Conservation (phyloP, 2,888 invertebrate species). For the Allophyes oxyacanthae region DNA sequence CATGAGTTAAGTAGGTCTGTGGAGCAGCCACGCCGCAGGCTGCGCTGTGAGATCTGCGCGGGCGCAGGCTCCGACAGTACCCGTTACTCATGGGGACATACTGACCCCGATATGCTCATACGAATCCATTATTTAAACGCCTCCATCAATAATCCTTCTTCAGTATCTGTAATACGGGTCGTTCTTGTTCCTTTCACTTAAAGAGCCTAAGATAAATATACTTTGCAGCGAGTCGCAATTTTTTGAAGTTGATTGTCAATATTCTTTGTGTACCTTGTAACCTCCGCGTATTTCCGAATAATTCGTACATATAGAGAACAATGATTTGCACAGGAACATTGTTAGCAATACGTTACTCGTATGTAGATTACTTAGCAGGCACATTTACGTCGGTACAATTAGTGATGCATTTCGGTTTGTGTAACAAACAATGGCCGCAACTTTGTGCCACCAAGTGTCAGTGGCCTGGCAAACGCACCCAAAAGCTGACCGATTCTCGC, state of each 20-base stretch:
- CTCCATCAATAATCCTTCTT: conserved; percentile 57
- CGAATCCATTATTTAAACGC: conserved; percentile 67
- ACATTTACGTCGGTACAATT: conserved; percentile 42
- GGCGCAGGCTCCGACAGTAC: conserved; percentile 75
- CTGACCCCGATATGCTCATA: conserved; percentile 80
- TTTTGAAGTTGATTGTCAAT: conserved; percentile 48
- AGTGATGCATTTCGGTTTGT: conserved; percentile 49
- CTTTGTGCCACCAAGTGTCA: conserved; percentile 66
- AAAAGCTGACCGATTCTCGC: conserved; percentile 64
- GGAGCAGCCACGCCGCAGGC: conserved; percentile 57
- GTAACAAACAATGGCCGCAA: conserved; percentile 59
- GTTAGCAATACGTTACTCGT: conserved; percentile 35
- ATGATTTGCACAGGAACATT: conserved; percentile 48
- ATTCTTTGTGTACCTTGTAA: conserved; percentile 21
- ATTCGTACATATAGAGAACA: conserved; percentile 50
- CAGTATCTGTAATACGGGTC: conserved; percentile 31
- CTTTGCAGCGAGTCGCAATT: conserved; percentile 44
- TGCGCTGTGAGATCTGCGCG: conserved; percentile 50
- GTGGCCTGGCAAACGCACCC: conserved; percentile 69
- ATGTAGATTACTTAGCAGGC: conserved; percentile 46
- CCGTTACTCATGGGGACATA: conserved; percentile 78
- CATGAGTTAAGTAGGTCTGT: conserved; percentile 73
- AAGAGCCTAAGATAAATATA: conserved; percentile 35
- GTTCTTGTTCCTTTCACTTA: conserved; percentile 53
- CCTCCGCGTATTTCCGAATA: conserved; percentile 38